Evolutionary conservation across 2,888 invertebrate genomes (phyloP).

Genomic region (Mythimna ferrago): DNA sequence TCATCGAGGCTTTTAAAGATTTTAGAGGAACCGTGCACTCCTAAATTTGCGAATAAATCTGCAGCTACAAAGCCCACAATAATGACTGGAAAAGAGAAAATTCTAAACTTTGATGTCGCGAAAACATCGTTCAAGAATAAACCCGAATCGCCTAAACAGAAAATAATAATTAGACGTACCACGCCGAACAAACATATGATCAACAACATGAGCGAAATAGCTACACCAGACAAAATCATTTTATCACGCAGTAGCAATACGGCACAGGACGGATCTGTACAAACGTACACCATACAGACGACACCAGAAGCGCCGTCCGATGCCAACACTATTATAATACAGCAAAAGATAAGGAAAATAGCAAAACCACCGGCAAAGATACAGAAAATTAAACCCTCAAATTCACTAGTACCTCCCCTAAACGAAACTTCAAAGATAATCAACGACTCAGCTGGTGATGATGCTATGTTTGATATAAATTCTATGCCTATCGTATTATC

Average conservation of each 20-base stretch:
- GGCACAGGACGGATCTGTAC: constrained; percentile 80
- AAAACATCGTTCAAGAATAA: constrained; percentile 80
- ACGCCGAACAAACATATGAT: constrained; percentile 78
- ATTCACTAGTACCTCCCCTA: constrained; percentile 75
- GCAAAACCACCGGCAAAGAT: constrained; percentile 79
- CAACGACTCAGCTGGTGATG: constrained; percentile 75
- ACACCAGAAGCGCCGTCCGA: constrained; percentile 79
- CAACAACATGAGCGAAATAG: constrained; percentile 79
- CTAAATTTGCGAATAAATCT: constrained; percentile 76
- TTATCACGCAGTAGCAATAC: constrained; percentile 80
- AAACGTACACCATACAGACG: constrained; percentile 86
- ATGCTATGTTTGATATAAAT: constrained; percentile 92
- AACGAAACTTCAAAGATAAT: constrained; percentile 72
- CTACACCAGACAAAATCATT: constrained; percentile 85
- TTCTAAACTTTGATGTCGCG: constrained; percentile 86
- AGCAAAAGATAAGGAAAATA: constrained; percentile 83
- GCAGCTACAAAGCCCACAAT: constrained; percentile 78
- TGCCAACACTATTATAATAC: constrained; percentile 82
- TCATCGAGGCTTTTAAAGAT: constrained; percentile 91
- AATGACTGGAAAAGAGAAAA: constrained; percentile 84
- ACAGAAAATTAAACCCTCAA: constrained; percentile 81
- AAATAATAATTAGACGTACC: constrained; percentile 87
- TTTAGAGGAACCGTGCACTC: constrained; percentile 86
- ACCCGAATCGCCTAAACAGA: constrained; percentile 81
- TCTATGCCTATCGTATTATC: constrained; percentile 94